Evolutionary conservation across 2,113 vertebrate genomes (phyloP).

Genomic region (Panthera tigris): DNA sequence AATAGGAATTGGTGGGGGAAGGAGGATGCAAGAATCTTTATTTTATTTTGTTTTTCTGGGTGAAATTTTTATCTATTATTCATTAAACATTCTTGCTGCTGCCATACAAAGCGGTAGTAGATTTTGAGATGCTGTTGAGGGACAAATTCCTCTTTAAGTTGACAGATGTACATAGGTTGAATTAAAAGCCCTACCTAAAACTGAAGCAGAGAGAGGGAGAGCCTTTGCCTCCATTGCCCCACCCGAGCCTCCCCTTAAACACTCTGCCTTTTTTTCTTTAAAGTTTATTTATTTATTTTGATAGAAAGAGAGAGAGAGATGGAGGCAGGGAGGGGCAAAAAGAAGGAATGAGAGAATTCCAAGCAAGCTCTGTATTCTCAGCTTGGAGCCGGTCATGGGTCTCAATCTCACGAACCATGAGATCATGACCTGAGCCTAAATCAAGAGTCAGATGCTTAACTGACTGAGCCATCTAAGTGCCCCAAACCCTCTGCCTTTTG

Average conservation of each 20-base stretch:
- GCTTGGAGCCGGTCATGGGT: too few relatives aligned
- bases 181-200: conserved; percentile 69
- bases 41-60: conserved; percentile 75
- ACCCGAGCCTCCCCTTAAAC: background rate
- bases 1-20: conserved; percentile 79
- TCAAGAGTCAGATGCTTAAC: too few relatives aligned
- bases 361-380: too few relatives aligned
- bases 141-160: conserved; percentile 70
- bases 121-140: conserved; percentile 76
- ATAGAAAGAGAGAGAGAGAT: too few relatives aligned
- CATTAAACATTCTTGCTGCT: conserved; percentile 82
- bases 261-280: background rate
- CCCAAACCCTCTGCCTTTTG: conserved; percentile 48
- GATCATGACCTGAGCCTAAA: too few relatives aligned
- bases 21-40: conserved; percentile 74
- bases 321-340: too few relatives aligned
- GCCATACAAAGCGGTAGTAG: conserved; percentile 84
- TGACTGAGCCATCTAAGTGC: too few relatives aligned
- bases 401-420: too few relatives aligned
- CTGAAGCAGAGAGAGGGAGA: background rate
- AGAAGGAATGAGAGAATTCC: too few relatives aligned
- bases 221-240: background rate
- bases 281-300: too few relatives aligned
- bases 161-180: conserved; percentile 69
- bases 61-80: conserved; percentile 80